A percentile compares a stretch with the other conserved stretches of the same genome.
phyloP scores from a whole-genome alignment of 1,140 invertebrate species.

The Caenorhabditis brenneri region DNA sequence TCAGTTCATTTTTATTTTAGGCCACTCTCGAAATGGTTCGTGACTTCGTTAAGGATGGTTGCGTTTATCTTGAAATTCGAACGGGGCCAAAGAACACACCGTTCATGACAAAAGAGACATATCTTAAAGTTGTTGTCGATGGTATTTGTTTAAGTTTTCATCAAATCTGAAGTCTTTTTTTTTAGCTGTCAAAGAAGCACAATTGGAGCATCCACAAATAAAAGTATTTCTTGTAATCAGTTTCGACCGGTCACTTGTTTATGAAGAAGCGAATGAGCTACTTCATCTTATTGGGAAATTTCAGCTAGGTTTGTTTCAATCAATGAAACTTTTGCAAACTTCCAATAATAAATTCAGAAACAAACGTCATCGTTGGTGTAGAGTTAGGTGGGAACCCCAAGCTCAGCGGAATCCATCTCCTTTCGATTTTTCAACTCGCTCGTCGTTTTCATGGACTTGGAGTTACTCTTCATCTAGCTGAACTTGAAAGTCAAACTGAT shows the following conservation, averaged over 20 bases:
- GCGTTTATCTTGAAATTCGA: slow-evolving; percentile 48
- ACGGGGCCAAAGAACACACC: slow-evolving; percentile 41
- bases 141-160: neutral
- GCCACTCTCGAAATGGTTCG: neutral
- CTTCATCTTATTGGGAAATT: neutral
- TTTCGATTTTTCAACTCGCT: neutral
- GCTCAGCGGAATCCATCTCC: neutral
- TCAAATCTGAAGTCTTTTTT: neutral
- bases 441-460: slow-evolving; percentile 37
- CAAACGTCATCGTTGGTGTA: slow-evolving; percentile 35
- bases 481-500: neutral
- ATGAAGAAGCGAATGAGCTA: neutral
- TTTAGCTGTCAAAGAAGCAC: neutral
- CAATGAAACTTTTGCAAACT: neutral
- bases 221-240: slow-evolving; percentile 36
- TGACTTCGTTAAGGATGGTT: slow-evolving; percentile 41
- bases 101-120: slow-evolving; percentile 22
- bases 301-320: neutral
- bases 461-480: slow-evolving; percentile 36
- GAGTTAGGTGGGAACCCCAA: slow-evolving; percentile 44
- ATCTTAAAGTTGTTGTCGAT: neutral
- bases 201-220: neutral
- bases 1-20: neutral
- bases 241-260: slow-evolving; percentile 12
- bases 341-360: neutral